A percentile compares a stretch with the other conserved stretches of the same genome.
These are phyloP conservation scores for Onychomys torridus DNA, from an alignment of 2,797 vertebrate species.

Conservation along the genomic window DNA sequence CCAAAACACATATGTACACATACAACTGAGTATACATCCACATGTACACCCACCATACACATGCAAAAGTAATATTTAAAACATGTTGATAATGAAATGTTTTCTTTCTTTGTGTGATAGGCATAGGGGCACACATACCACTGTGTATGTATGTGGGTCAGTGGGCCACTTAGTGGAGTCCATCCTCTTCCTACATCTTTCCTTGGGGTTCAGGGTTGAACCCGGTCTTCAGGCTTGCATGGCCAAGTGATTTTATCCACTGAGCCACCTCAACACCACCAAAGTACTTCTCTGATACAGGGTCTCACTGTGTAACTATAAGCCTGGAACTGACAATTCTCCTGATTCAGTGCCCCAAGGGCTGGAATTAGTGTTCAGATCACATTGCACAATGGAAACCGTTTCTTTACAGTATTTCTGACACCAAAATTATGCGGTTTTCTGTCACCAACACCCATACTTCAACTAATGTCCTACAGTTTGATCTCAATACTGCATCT, in stretches of 20 bases:
- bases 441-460: background rate
- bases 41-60: too few species aligned
- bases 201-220: background rate
- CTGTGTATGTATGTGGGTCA: background rate
- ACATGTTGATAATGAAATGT: background rate
- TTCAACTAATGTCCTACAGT: background rate
- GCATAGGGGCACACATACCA: background rate
- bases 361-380: background rate
- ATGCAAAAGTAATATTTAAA: background rate
- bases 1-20: rapidly evolving
- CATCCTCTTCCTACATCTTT: background rate
- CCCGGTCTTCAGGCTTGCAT: background rate
- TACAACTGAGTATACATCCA: background rate
- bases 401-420: background rate
- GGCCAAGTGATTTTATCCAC: too few species aligned
- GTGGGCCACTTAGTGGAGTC: background rate
- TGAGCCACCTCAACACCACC: background rate
- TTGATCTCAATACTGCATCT: background rate
- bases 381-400: background rate
- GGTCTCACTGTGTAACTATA: background rate
- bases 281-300: background rate
- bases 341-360: background rate
- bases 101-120: background rate
- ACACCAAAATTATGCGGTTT: background rate
- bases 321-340: too few species aligned